A percentile compares a stretch with the other conserved stretches of the same genome.
phyloP scores from a whole-genome alignment of 1,140 invertebrate species.

The Rhynchophorus ferrugineus region DNA sequence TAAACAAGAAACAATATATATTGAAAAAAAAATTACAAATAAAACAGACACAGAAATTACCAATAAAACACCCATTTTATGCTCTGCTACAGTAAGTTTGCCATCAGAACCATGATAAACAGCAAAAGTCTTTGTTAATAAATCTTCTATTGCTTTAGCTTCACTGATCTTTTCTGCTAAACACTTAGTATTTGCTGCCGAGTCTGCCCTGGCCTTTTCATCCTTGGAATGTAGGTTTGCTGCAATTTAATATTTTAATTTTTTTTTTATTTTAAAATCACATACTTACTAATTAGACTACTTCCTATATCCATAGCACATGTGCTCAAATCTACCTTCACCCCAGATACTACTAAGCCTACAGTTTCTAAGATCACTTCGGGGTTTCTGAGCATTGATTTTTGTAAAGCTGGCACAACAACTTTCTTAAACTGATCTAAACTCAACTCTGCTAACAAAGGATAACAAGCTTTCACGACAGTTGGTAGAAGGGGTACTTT shows the following conservation, averaged over 20 bases:
- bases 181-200: slow-evolving; percentile 58
- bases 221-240: slow-evolving; percentile 78
- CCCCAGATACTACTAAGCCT: slow-evolving; percentile 59
- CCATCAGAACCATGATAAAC: slow-evolving; percentile 86
- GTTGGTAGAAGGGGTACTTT: slow-evolving; percentile 67
- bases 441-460: slow-evolving; percentile 56
- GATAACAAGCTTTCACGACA: slow-evolving; percentile 56
- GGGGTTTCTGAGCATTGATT: slow-evolving; percentile 87
- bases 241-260: slow-evolving; percentile 32
- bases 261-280: neutral
- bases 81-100: slow-evolving; percentile 80
- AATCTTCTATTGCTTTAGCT: slow-evolving; percentile 53
- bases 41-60: slow-evolving; percentile 40
- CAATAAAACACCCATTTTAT: slow-evolving; percentile 83
- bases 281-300: slow-evolving; percentile 59
- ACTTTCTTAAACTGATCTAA: slow-evolving; percentile 68
- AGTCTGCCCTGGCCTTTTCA: slow-evolving; percentile 62
- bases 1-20: slow-evolving; percentile 35
- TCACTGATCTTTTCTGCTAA: slow-evolving; percentile 69
- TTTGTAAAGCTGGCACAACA: slow-evolving; percentile 79
- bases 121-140: slow-evolving; percentile 70
- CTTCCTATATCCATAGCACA: slow-evolving; percentile 76
- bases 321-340: slow-evolving; percentile 72
- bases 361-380: slow-evolving; percentile 83
- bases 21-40: slow-evolving; percentile 7